phyloP scores from a whole-genome alignment of 2,797 vertebrate genomes.

The Microtus californicus region DNA sequence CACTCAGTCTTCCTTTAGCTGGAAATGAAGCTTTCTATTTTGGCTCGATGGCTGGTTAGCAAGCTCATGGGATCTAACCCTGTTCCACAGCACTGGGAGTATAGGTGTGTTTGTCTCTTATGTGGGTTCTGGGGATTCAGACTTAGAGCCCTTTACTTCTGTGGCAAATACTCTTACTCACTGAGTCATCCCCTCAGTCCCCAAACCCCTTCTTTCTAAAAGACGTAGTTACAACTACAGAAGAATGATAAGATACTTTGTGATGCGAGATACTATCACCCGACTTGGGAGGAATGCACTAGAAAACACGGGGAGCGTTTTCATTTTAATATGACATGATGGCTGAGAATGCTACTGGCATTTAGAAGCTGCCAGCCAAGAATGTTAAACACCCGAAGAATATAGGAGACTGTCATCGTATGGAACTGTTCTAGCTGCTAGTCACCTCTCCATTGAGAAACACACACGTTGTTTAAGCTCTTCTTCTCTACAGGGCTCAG shows the following conservation, averaged over 20 bases:
- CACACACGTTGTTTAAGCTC: not conserved
- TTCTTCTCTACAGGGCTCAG: not conserved
- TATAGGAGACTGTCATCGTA: not conserved
- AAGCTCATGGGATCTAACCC: not conserved
- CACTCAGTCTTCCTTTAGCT: not conserved
- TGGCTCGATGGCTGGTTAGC: not conserved
- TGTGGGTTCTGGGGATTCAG: not conserved
- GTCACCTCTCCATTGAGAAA: not conserved
- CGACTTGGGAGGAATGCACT: not conserved
- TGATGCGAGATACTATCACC: not conserved
- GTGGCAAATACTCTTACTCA: not conserved
- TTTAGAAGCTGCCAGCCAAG: not conserved
- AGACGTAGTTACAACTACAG: not conserved
- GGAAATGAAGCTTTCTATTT: not conserved
- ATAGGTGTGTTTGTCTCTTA: not conserved
- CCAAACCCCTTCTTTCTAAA: constrained; percentile 39
- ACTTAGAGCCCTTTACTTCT: not conserved
- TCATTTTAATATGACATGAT: not conserved
- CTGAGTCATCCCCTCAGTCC: too few relatives aligned
- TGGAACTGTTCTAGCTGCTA: not conserved
- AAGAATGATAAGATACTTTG: not conserved
- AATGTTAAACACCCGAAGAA: not conserved
- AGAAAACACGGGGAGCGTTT: not conserved
- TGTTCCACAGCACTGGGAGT: not conserved
- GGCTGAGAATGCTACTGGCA: not conserved